Evolutionary conservation across 2,113 vertebrate genomes (phyloP), one percentile per base, ranked within the genome.

Genomic region (Typhlomys cinereus): DNA sequence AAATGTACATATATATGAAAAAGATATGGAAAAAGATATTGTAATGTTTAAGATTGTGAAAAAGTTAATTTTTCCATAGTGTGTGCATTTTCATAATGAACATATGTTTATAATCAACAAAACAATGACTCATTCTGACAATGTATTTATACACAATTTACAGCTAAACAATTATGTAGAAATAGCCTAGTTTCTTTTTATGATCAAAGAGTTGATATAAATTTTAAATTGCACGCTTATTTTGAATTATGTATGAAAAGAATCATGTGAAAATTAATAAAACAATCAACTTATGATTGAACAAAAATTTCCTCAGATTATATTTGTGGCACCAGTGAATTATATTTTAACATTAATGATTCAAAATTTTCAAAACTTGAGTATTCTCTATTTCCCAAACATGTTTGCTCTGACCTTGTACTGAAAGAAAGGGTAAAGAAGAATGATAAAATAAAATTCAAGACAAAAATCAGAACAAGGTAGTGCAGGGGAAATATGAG

Each of bases 181-280:
- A 90, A 88, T 20, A 67, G 17, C 2, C 69, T 87, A 88, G 59
- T 86, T 23, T 83, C 17, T 66, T 83, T 89, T 91, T 94, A 62
- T 69, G 54, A 34, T 85, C 15, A 80, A 84, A 92, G 41, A 85
- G 39, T 31, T 90, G 83, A 91, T 11, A 93, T 64, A 91, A 71
- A 3, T 79, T 48, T 80, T 71, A 74, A 73, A 48, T 84, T 86
- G 50, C 84, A 57, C 36, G 69, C 92, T 61, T 83, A 70, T 74
- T 52, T 67, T 92, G 13, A 27, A 69, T 83, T 83, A 57, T 89
- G 9, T 62, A 67, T 81, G 18, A 84, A 92, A 84, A 80, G 41
- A 87, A 85, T 83, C 69, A 31, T 88, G 46, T 78, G 36, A 48
- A 89, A 71, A 34, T 1, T 41, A 70, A 83, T 84, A 48, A 87